phyloP scores from a whole-genome alignment of 1,140 invertebrate genomes.

The Chrysopa pallens region DNA sequence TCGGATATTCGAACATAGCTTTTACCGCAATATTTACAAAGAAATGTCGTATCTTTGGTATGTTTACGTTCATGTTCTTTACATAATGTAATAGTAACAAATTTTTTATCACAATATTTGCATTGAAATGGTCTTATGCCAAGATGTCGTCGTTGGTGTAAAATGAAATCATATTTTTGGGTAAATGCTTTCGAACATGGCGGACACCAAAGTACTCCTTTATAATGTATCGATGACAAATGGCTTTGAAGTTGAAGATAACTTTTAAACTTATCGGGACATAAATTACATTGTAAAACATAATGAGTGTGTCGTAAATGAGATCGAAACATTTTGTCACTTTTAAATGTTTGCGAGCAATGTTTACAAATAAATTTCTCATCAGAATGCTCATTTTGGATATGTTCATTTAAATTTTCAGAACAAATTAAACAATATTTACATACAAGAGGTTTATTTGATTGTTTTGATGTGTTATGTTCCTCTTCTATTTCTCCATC shows the following conservation, averaged over 20 bases:
- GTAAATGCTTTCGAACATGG: slow-evolving; percentile 1
- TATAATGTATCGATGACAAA: background rate
- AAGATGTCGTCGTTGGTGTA: slow-evolving; percentile 8
- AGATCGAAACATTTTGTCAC: slow-evolving; percentile 7
- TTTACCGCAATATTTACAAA: slow-evolving; percentile 29
- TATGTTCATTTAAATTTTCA: slow-evolving; percentile 11
- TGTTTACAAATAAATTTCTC: slow-evolving; percentile 2
- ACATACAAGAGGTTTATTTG: slow-evolving; percentile 2
- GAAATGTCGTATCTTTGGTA: slow-evolving; percentile 34
- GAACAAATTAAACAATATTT: slow-evolving; percentile 12
- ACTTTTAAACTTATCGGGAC: slow-evolving; percentile 3
- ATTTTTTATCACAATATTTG: slow-evolving; percentile 8
- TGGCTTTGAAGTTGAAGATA: slow-evolving; percentile 2
- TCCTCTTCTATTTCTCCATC: background rate
- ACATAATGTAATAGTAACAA: slow-evolving; percentile 11
- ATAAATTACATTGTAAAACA: slow-evolving; percentile 4
- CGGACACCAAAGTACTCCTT: slow-evolving; percentile 3
- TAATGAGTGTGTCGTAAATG: slow-evolving; percentile 5
- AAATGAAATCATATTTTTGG: slow-evolving; percentile 4
- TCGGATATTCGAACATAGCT: slow-evolving; percentile 5
- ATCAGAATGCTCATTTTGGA: slow-evolving; percentile 10
- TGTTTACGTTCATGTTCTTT: slow-evolving; percentile 20
- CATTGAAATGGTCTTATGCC: slow-evolving; percentile 7
- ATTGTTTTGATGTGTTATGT: background rate
- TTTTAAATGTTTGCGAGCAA: slow-evolving; percentile 13